These are phyloP conservation scores for Vicugna pacos DNA, from an alignment of 2,113 vertebrate species.

Conservation along the genomic window DNA sequence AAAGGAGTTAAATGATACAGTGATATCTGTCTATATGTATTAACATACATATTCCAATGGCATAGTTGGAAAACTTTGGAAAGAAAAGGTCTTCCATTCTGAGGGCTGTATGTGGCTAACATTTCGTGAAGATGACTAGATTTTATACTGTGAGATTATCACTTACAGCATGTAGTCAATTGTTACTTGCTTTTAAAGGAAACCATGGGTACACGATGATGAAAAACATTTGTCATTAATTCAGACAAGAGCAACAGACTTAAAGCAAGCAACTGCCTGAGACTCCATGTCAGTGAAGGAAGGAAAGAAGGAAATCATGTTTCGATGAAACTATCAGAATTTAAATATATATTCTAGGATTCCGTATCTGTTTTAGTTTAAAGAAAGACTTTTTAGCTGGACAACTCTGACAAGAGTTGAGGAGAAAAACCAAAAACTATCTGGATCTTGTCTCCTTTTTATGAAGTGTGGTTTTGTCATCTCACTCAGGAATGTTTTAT, in stretches of 20 bases:
- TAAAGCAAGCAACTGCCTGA: background rate
- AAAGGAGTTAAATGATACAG: background rate
- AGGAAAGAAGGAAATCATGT: background rate
- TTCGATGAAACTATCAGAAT: constrained; percentile 47
- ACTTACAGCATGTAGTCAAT: background rate
- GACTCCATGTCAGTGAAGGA: background rate
- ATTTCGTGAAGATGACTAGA: background rate
- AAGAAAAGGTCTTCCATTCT: background rate
- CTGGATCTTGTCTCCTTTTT: constrained; percentile 77
- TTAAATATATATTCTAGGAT: constrained; percentile 46
- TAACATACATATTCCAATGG: background rate
- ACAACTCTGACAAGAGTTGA: constrained; percentile 77
- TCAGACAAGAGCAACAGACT: background rate
- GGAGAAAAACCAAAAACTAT: constrained; percentile 73
- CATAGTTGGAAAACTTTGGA: background rate
- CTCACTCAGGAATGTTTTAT: constrained; percentile 85
- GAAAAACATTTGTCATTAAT: constrained; percentile 9
- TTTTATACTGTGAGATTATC: background rate
- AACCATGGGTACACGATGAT: background rate
- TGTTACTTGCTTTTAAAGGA: constrained; percentile 12
- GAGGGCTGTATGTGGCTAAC: background rate
- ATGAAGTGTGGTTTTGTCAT: constrained; percentile 81
- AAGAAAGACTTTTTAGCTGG: constrained; percentile 73
- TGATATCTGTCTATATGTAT: background rate
- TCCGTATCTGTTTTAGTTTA: constrained; percentile 79